phyloP scores from a whole-genome alignment of 2,797 vertebrate species.

The Xiphophorus birchmanni region DNA sequence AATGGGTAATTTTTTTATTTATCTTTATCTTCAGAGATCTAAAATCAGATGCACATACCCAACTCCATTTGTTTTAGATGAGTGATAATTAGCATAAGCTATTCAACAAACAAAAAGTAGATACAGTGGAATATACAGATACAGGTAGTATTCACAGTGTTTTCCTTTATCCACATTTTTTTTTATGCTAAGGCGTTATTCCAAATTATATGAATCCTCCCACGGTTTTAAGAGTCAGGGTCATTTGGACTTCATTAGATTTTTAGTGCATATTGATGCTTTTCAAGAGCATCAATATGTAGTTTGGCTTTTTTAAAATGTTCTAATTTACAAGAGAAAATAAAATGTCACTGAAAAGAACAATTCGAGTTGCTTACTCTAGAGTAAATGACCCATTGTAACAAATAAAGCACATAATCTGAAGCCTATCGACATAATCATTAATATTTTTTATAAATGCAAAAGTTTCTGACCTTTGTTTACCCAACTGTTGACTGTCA shows the following conservation, averaged over 20 bases:
- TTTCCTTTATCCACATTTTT: too few species aligned
- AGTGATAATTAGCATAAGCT: background rate
- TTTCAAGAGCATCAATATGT: background rate
- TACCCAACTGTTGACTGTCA: background rate
- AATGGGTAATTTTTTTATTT: slow-evolving; percentile 28
- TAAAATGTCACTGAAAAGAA: background rate
- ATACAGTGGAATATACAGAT: background rate
- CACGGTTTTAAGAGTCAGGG: too few species aligned
- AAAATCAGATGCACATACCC: background rate
- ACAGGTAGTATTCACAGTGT: too few species aligned
- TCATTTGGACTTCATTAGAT: too few species aligned
- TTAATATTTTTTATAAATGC: background rate
- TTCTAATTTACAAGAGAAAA: background rate
- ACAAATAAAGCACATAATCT: background rate
- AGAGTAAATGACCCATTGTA: background rate
- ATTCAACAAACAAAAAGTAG: background rate
- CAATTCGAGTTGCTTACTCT: background rate
- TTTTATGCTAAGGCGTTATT: too few species aligned
- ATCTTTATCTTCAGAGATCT: slow-evolving; percentile 11
- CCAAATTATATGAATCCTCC: too few species aligned
- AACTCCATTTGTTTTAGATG: background rate
- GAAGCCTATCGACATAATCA: background rate
- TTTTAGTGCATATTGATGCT: too few species aligned
- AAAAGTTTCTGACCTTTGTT: background rate
- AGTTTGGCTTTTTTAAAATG: background rate